Evolutionary conservation across 2,888 invertebrate genomes (phyloP).

Genomic region (Fragum fragum): DNA sequence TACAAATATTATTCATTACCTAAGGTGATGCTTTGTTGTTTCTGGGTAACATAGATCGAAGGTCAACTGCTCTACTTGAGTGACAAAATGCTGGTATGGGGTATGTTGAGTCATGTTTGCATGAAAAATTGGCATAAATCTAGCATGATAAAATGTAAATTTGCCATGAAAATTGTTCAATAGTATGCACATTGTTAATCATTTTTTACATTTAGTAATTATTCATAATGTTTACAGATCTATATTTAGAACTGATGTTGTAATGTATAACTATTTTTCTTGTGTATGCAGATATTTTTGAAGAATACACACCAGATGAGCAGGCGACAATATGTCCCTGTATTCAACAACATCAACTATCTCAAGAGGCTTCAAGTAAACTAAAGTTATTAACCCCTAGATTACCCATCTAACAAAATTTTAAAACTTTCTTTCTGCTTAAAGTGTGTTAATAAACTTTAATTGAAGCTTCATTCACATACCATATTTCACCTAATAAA

Average conservation of each 20-base stretch:
- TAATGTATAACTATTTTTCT: neutral
- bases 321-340: slow-evolving; percentile 28
- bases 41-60: no score
- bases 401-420: neutral
- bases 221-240: no score
- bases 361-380: slow-evolving; percentile 15
- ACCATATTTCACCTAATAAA: no score
- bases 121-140: neutral
- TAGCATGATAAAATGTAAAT: neutral
- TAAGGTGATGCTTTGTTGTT: no score
- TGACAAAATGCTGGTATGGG: no score
- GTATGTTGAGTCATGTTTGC: neutral
- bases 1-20: no score
- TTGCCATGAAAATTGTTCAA: neutral
- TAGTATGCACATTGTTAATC: no score
- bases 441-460: no score
- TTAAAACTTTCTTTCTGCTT: no score
- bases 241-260: neutral
- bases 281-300: neutral
- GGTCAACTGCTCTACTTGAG: no score
- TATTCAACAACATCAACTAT: slow-evolving; percentile 18
- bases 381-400: neutral
- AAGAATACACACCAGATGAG: slow-evolving; percentile 20
- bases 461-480: no score
- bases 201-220: no score